Conservation (phyloP, 2,797 vertebrate genomes). For the Hybognathus amarus region DNA sequence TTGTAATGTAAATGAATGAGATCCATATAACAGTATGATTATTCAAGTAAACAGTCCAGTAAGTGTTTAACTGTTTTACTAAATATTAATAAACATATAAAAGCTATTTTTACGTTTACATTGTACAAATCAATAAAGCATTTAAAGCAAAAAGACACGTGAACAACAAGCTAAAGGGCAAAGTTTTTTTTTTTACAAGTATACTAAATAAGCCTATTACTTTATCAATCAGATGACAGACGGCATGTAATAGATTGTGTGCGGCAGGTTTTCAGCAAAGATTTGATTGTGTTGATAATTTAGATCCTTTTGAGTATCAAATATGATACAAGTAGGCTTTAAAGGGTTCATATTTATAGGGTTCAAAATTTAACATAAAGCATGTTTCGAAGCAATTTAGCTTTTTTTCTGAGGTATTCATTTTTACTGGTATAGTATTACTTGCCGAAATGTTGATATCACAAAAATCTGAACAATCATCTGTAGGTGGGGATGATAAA, state of each 20-base stretch:
- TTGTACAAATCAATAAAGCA: background rate
- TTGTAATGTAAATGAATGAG: background rate
- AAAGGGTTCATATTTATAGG: background rate
- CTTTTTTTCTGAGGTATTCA: background rate
- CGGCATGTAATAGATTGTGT: background rate
- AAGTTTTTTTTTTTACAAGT: background rate
- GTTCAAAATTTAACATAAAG: background rate
- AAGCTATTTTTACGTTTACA: background rate
- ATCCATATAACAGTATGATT: background rate
- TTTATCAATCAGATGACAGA: background rate
- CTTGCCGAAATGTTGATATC: background rate
- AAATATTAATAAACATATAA: background rate
- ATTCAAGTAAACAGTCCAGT: background rate
- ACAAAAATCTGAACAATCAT: constrained; percentile 18
- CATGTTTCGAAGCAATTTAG: background rate
- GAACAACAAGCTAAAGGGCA: background rate
- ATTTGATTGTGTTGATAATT: background rate
- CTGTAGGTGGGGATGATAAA: constrained; percentile 69
- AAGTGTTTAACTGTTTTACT: background rate
- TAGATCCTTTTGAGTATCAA: background rate
- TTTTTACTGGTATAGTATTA: background rate
- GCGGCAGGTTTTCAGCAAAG: background rate
- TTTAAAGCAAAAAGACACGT: background rate
- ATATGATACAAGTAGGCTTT: background rate
- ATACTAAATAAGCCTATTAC: background rate